Percentiles rank a stretch among this genome's conserved stretches.
Evolutionary conservation across 2,113 vertebrate species (phyloP).

Genomic region (Phyllostomus discolor): DNA sequence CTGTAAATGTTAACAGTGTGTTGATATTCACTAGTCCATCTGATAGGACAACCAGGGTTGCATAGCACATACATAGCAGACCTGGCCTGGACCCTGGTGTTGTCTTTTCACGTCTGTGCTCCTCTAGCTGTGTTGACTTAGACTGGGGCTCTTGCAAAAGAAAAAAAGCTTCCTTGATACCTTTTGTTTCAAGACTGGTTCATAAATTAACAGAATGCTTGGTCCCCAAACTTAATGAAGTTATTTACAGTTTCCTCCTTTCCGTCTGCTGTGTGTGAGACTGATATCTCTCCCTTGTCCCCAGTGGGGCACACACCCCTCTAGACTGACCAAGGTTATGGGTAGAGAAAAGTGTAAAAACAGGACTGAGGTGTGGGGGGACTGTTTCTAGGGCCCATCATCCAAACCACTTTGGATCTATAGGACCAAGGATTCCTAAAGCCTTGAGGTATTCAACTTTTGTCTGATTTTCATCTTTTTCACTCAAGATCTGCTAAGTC

Average conservation of each 20-base stretch:
- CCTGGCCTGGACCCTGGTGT: neutral
- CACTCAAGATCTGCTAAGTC: neutral
- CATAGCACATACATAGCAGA: fast-evolving
- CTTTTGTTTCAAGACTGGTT: neutral
- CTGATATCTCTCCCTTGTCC: neutral
- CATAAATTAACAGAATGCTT: neutral
- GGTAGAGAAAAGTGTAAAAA: neutral
- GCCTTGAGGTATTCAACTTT: neutral
- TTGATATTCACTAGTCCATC: neutral
- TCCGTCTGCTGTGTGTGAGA: neutral
- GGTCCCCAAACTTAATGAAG: neutral
- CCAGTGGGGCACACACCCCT: neutral
- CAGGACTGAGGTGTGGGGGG: too few relatives aligned
- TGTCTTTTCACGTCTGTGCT: neutral
- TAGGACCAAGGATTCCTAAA: neutral
- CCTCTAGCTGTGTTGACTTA: neutral
- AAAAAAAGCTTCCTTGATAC: neutral
- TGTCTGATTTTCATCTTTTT: neutral
- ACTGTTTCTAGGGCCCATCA: neutral
- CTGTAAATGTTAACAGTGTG: neutral
- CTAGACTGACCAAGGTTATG: neutral
- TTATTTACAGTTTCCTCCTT: neutral
- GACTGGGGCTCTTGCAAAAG: neutral
- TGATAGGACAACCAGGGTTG: neutral
- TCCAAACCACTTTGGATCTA: neutral